phyloP scores from a whole-genome alignment of 2,797 vertebrate species.

The Sphaeramia orbicularis region DNA sequence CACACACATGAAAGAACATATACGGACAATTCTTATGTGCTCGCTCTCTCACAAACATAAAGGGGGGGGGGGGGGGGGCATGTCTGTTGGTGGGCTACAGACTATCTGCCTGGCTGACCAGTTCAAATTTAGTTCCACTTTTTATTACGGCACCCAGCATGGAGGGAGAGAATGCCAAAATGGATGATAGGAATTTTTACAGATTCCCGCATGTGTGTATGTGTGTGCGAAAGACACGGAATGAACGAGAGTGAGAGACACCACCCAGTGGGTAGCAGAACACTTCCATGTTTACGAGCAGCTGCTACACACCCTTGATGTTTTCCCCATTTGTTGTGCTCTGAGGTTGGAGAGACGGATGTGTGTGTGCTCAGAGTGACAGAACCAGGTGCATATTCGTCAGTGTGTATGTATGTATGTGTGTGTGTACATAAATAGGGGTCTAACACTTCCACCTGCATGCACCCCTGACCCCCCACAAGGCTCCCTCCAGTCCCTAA shows the following conservation, averaged over 20 bases:
- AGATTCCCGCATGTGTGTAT: constrained; percentile 65
- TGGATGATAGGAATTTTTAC: constrained; percentile 81
- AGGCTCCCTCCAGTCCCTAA: constrained; percentile 46
- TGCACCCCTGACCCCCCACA: constrained; percentile 57
- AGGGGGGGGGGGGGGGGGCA: constrained; percentile 14
- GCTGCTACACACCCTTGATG: constrained; percentile 87
- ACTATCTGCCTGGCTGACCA: constrained; percentile 68
- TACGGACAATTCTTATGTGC: constrained; percentile 24
- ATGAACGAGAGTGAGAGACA: constrained; percentile 65
- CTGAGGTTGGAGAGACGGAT: constrained; percentile 63
- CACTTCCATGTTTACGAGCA: constrained; percentile 89
- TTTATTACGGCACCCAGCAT: constrained; percentile 71
- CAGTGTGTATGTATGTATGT: constrained; percentile 41
- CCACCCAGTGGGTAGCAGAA: constrained; percentile 81
- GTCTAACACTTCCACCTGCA: constrained; percentile 81
- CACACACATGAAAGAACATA: constrained; percentile 13
- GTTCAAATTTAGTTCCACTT: constrained; percentile 77
- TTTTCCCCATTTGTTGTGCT: constrained; percentile 86
- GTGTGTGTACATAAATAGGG: constrained; percentile 61
- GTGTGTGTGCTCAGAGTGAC: constrained; percentile 70
- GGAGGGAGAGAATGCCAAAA: constrained; percentile 71
- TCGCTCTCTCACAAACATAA: constrained; percentile 8
- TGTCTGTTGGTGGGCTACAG: constrained; percentile 74
- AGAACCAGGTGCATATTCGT: constrained; percentile 78
- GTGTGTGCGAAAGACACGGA: constrained; percentile 39